Percentiles rank a stretch among this genome's conserved stretches.
These are phyloP conservation scores for Bradypodion pumilum DNA, from an alignment of 2,797 vertebrate species.

Conservation along the genomic window DNA sequence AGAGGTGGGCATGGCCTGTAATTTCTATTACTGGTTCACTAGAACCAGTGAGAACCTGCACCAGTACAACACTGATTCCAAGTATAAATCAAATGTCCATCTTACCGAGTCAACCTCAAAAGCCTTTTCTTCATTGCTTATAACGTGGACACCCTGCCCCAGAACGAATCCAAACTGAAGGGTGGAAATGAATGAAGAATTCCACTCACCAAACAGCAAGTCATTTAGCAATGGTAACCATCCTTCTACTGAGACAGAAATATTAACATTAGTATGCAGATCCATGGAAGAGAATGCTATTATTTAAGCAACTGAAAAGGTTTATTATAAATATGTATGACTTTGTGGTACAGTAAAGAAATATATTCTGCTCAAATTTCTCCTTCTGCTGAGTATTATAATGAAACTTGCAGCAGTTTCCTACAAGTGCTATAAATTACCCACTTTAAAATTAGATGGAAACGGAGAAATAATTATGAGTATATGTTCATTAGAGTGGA, in stretches of 20 bases:
- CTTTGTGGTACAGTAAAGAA: constrained; percentile 70
- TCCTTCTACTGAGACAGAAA: constrained; percentile 40
- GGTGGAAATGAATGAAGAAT: constrained; percentile 48
- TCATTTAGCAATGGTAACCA: constrained; percentile 42
- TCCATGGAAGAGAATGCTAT: constrained; percentile 67
- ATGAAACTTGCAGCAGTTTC: constrained; percentile 73
- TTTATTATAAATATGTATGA: constrained; percentile 80
- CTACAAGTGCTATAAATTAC: constrained; percentile 75
- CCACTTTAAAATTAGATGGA: constrained; percentile 78
- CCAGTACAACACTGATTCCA: too few species aligned
- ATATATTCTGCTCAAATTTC: constrained; percentile 75
- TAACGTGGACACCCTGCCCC: not conserved
- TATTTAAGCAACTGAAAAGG: constrained; percentile 74
- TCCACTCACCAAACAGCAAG: constrained; percentile 32
- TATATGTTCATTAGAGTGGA: constrained; percentile 74
- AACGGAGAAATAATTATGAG: constrained; percentile 77
- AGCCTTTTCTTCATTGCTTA: constrained; percentile 34
- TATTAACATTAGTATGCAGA: constrained; percentile 71
- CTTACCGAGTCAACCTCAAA: not conserved
- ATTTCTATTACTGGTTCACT: too few species aligned
- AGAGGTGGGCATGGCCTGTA: too few species aligned
- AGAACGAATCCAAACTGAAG: constrained; percentile 60
- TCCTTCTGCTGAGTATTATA: constrained; percentile 75
- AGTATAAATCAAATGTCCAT: not conserved
- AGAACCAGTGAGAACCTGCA: too few species aligned